Evolutionary conservation across 1,140 invertebrate genomes (phyloP).

Genomic region (Atta texana): DNA sequence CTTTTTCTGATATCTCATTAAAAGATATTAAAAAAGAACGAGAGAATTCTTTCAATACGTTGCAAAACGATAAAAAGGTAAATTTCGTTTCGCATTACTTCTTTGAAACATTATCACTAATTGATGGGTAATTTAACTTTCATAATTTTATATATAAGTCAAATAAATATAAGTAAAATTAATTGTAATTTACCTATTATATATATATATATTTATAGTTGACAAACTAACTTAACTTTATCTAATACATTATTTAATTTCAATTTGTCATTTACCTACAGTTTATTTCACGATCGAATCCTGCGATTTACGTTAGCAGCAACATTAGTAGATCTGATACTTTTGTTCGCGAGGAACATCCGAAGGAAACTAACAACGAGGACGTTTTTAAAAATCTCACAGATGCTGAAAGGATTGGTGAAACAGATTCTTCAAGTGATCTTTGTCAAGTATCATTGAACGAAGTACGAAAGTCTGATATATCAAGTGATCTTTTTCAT

Average conservation of each 20-base stretch:
- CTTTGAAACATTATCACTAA: background rate
- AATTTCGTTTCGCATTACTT: background rate
- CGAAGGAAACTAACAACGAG: background rate
- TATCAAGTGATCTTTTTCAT: background rate
- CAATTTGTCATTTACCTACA: background rate
- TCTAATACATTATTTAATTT: background rate
- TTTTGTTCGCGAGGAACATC: conserved; percentile 24
- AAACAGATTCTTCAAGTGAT: background rate
- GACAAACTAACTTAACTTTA: background rate
- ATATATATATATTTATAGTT: too few relatives aligned
- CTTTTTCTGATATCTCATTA: background rate
- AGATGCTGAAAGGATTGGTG: background rate
- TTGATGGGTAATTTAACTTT: background rate
- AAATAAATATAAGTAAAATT: too few relatives aligned
- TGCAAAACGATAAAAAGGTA: conserved; percentile 16
- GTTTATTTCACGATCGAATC: conserved; percentile 55
- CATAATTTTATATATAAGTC: background rate
- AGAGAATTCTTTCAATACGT: too few relatives aligned
- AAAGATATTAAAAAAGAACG: background rate
- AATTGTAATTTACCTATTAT: background rate
- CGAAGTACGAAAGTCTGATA: background rate
- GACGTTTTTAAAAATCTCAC: background rate
- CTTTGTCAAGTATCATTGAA: background rate
- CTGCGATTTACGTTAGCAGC: background rate
- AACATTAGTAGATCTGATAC: conserved; percentile 34